Base-by-base conservation (phyloP, 2,113 vertebrate species). In the Gallinago jamesoni region DNA sequence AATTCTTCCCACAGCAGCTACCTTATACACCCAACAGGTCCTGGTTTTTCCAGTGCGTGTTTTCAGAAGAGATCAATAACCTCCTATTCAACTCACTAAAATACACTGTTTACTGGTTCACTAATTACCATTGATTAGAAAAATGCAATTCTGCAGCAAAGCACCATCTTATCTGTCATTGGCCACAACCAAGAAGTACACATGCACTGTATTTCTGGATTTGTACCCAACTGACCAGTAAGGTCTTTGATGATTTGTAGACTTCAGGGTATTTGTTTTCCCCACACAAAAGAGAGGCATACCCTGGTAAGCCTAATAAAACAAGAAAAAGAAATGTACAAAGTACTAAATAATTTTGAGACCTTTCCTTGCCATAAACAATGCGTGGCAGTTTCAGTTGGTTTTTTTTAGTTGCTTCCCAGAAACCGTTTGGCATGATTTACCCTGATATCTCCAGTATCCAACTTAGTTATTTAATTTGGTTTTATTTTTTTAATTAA, bases 141-240 rank as follows among this genome's bases (percentile, higher is more conserved):
- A 91, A 92, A 66, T 2, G 13, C 60, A 70, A 39, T 73, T 88
- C 41, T 16, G 28, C 70, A 88, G 60, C 53, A 75, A 66, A 77
- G 48, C 16, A 1, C 33, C 39, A 12, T 27, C 28, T 56, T 13
- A 35, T 73, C 75, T 66, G 20, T 9, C 35, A 31, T 12, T 3
- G 1, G 60, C 53, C 53, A 62, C 45, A 66, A 22, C 33, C 5
- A 1, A 73, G 27, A 43, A 77, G 35, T 56, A 27, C 62, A n/a
- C 1, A 2, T 12, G 23, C 39, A 41, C 7, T 0, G 0, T 3
- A 14, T 18, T 74, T 60, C 67, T 45, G 41, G 13, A 25, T 57
- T 66, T 66, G 48, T 23, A 88, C 67, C 79, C 19, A 47, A 79
- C 35, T 48, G 48, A 48, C 31, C 68, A 50, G 25, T 8, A 7